Evolutionary conservation across 2,888 invertebrate genomes (phyloP), one percentile per base, ranked within the genome.

Genomic region (Acanthosepion esculentum): DNA sequence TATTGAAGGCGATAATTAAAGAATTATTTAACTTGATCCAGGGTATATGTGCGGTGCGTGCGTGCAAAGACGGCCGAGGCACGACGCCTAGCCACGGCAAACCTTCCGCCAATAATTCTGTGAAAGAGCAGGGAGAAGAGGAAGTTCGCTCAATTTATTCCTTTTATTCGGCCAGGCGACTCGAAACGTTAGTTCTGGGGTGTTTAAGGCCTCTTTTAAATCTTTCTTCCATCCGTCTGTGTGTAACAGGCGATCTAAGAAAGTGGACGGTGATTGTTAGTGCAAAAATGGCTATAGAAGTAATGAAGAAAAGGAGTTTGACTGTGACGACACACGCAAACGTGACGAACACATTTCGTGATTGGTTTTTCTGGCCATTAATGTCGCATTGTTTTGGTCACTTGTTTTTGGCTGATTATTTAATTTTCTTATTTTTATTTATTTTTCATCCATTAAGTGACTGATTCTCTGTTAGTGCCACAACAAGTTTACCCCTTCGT

Each of bases 41-140:
- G n/a, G 33, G n/a, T 33, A 18, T 78, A n/a, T 33, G 78, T 78
- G n/a, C n/a, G 15, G 18, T 78, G 78, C 78, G 78, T 78, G 78
- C 33, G 78, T 93, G 50, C 93, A 93, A 15, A 53, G 18, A 50
- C 53, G 53, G 53, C 93, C 93, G 50, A 93, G 93, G 93, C 93
- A 93, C 93, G 53, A 48, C 93, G 78, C 78, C 78, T 78, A 78
- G n/a, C 78, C 78, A 78, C 78, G n/a, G 78, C n/a, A 78, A 78
- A 78, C 78, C 78, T 78, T 78, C 78, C 78, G 78, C 78, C n/a
- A 33, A 78, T 78, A 78, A 78, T 78, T 78, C 78, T 78, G 78
- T 78, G 78, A 78, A n/a, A 59, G 59, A 59, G 59, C 20, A 20
- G 59, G 59, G 59, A 78, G n/a, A 78, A 78, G n/a, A 78, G 78